Conservation (phyloP, 2,113 vertebrate genomes). For the Syngnathus scovelli region DNA sequence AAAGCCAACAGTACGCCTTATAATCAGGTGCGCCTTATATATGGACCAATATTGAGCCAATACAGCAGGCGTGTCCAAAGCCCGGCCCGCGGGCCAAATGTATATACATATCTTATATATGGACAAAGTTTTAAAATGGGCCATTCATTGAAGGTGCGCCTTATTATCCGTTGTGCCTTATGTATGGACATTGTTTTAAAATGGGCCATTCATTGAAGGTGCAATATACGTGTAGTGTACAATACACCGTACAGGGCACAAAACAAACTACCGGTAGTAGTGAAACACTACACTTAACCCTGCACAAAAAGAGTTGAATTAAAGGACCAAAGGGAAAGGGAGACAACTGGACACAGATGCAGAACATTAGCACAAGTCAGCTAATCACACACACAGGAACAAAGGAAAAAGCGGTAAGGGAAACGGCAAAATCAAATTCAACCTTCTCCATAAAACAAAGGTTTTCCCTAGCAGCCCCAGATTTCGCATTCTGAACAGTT, state of each 20-base stretch:
- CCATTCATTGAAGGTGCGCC: too few relatives aligned
- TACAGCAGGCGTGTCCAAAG: too few relatives aligned
- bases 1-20: too few relatives aligned
- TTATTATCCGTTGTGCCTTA: too few relatives aligned
- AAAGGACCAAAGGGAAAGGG: background rate
- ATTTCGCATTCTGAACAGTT: background rate
- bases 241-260: background rate
- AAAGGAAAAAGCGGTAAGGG: background rate
- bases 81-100: too few relatives aligned
- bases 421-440: background rate
- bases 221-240: background rate
- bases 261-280: background rate
- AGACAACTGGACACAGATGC: background rate
- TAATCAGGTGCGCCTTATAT: too few relatives aligned
- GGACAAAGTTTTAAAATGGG: too few relatives aligned
- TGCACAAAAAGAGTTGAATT: background rate
- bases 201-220: too few relatives aligned
- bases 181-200: too few relatives aligned
- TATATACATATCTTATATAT: too few relatives aligned
- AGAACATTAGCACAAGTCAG: background rate
- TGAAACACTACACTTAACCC: background rate
- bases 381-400: background rate
- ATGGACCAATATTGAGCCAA: too few relatives aligned
- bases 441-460: background rate
- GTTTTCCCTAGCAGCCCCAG: background rate